Evolutionary conservation across 2,888 invertebrate species (phyloP).

Genomic region (Helicoverpa assulta): DNA sequence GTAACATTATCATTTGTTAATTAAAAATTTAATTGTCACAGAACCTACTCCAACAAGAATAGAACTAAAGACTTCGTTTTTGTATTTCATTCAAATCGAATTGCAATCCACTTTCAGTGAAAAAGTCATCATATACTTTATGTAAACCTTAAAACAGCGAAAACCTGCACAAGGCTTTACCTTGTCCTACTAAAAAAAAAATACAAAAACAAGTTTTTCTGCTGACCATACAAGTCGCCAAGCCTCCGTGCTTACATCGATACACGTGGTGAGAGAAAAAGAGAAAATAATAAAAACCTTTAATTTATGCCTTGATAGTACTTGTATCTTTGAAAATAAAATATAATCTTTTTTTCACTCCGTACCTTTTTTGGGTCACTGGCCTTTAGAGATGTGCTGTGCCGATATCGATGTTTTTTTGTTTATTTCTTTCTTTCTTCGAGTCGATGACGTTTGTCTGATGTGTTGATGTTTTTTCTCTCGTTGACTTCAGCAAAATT

Average conservation of each 20-base stretch:
- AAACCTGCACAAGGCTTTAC: constrained; percentile 36
- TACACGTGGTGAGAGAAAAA: constrained; percentile 87
- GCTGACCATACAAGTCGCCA: constrained; percentile 76
- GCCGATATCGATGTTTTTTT: constrained; percentile 69
- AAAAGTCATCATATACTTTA: constrained; percentile 48
- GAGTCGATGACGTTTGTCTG: constrained; percentile 61
- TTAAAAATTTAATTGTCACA: too few relatives aligned
- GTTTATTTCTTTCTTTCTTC: constrained; percentile 49
- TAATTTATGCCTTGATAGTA: constrained; percentile 90
- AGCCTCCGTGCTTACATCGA: constrained; percentile 78
- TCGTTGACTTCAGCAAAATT: constrained; percentile 48
- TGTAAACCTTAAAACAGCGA: constrained; percentile 16
- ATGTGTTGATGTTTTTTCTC: constrained; percentile 45
- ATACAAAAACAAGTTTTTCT: constrained; percentile 67
- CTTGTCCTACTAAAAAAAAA: constrained; percentile 55
- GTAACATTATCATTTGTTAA: neutral
- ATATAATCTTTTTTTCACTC: constrained; percentile 80
- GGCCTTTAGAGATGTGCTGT: constrained; percentile 82
- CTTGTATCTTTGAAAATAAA: constrained; percentile 88
- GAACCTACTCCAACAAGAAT: too few relatives aligned
- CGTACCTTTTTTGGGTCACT: constrained; percentile 85
- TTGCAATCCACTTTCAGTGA: constrained; percentile 2
- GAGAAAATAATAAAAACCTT: constrained; percentile 87
- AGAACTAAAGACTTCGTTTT: neutral
- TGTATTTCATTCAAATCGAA: neutral